Evolutionary conservation across 2,113 vertebrate species (phyloP).

Genomic region (Ceyx melanurus): DNA sequence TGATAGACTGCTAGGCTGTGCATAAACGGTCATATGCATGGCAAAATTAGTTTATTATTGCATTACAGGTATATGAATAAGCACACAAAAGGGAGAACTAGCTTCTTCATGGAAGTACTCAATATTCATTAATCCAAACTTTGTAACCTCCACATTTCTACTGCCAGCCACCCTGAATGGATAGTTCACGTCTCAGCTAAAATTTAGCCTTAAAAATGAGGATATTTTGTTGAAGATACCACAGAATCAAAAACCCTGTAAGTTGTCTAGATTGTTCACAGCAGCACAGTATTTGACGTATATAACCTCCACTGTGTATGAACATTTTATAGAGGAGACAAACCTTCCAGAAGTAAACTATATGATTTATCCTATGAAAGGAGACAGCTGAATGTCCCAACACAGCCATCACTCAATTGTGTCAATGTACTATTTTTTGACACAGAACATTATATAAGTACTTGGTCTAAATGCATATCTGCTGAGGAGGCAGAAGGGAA

Average conservation of each 20-base stretch:
- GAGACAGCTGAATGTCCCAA: background rate
- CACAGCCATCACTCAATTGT: rapidly evolving
- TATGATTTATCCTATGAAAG: background rate
- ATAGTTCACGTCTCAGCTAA: background rate
- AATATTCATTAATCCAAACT: background rate
- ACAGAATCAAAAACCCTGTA: background rate
- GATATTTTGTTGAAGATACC: background rate
- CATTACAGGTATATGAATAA: background rate
- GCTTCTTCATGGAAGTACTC: background rate
- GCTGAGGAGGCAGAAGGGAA: background rate
- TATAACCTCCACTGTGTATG: background rate
- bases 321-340: background rate
- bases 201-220: background rate
- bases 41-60: background rate
- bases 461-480: background rate
- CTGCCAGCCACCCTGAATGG: background rate
- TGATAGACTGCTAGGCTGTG: background rate
- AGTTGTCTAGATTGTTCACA: background rate
- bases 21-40: background rate
- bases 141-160: background rate
- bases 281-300: background rate
- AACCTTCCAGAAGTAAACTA: background rate
- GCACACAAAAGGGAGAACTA: background rate
- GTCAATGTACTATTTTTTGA: background rate
- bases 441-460: background rate